Base-by-base conservation (phyloP, 2,113 vertebrate genomes). In the Planiliza haematocheilus region DNA sequence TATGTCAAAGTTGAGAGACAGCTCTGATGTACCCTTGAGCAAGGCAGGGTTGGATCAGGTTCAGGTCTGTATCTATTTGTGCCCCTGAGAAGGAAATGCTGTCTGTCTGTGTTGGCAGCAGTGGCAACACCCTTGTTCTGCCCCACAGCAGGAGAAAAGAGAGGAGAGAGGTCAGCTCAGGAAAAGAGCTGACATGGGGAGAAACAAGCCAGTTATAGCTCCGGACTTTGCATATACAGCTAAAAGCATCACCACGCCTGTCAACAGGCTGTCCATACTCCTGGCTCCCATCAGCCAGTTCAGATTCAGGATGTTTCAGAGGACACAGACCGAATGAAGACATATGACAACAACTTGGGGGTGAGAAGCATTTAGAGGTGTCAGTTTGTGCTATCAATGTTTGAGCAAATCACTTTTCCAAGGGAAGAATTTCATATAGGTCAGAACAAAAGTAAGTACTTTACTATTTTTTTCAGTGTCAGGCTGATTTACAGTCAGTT, bases 111-210 rank as follows among this genome's bases (percentile, higher is more conserved):
- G 30, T 74, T 89, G 83, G 73, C 81, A 85, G 83, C 58, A 61
- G 61, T 21, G 53, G 62, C 77, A 77, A 66, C 79, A 81, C 73
- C 63, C 77, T 74, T 63, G 66, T 75, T 83, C 41, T 86, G 82
- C 62, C 82, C 75, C 78, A 75, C 80, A 70, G 76, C 72, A 16
- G 74, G 81, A 79, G 60, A 50, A 61, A 56, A 83, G 62, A 74
- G 65, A 73, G 62, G 68, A 74, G 70, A 78, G 78, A 81, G 86
- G 86, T 87, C 85, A 85, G 59, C 57, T 74, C 62, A 49, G 74
- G 67, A 81, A 88, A 90, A 89, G 49, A 60, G 85, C 88, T 91
- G 86, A 90, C 83, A 64, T 53, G 45, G 73, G 63, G 75, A 70
- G 77, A 90, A 90, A 84, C 60, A 66, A 76, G 66, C 60, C 53